Conservation (phyloP, 2,113 vertebrate genomes). For the Oryzias javanicus region DNA sequence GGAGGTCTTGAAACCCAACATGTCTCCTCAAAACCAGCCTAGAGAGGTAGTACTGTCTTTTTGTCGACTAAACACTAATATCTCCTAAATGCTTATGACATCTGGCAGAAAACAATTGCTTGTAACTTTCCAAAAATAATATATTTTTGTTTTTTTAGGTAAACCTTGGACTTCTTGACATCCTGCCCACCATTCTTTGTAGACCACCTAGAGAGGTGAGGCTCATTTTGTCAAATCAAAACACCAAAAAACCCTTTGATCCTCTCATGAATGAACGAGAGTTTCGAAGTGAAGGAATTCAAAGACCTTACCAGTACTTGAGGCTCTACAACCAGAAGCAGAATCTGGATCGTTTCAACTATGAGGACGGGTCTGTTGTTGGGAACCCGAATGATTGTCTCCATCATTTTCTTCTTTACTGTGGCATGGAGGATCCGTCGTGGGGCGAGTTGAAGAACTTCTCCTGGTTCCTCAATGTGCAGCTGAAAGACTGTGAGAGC, state of each 20-base stretch:
- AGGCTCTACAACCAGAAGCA: conserved; percentile 38
- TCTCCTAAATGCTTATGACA: too few species aligned
- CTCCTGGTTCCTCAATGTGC: conserved; percentile 78
- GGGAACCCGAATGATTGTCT: conserved; percentile 72
- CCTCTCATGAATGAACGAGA: conserved; percentile 74
- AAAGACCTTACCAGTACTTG: conserved; percentile 80
- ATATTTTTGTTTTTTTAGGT: conserved; percentile 41
- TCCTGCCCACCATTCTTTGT: conserved; percentile 74
- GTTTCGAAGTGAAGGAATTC: conserved; percentile 73
- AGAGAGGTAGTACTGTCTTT: conserved; percentile 48
- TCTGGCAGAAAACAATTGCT: background rate
- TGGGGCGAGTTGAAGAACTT: conserved; percentile 83
- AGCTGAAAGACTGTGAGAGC: conserved; percentile 76
- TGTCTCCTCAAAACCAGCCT: conserved; percentile 24
- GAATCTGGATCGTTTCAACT: conserved; percentile 70
- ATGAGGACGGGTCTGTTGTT: conserved; percentile 28
- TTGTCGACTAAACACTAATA: background rate
- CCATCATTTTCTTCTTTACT: conserved; percentile 63
- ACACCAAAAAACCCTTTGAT: conserved; percentile 27
- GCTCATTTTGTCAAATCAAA: conserved; percentile 23
- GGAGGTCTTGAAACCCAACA: conserved; percentile 63
- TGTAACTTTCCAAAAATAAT: background rate
- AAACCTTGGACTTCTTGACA: conserved; percentile 67
- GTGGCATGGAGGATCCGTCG: conserved; percentile 74
- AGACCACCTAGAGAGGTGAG: conserved; percentile 69